Evolutionary conservation across 2,113 vertebrate genomes (phyloP).

Genomic region (Eretmochelys imbricata): DNA sequence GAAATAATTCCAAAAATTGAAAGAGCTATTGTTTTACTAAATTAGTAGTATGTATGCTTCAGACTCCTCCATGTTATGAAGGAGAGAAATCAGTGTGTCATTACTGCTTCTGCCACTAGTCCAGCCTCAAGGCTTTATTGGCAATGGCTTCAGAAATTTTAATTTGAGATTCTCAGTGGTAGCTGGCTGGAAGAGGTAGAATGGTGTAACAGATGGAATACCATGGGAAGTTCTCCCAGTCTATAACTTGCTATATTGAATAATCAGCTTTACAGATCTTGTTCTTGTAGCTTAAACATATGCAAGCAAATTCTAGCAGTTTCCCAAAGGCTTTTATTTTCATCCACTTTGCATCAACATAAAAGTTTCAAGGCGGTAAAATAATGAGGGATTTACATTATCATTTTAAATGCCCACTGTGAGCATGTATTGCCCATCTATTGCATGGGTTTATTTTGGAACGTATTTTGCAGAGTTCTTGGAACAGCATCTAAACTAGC

Average conservation of each 20-base stretch:
- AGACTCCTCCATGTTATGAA: constrained; percentile 32
- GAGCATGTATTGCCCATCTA: background rate
- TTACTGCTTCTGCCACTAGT: background rate
- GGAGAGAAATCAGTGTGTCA: constrained; percentile 22
- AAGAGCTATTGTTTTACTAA: background rate
- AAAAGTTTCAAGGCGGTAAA: background rate
- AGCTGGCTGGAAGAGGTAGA: background rate
- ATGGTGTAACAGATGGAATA: background rate
- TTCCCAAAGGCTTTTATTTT: background rate
- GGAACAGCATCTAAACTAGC: background rate
- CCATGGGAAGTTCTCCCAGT: background rate
- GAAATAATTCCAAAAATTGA: background rate
- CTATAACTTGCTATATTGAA: background rate
- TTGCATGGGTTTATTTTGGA: background rate
- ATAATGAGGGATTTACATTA: background rate
- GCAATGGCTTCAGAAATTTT: background rate
- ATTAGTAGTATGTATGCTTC: background rate
- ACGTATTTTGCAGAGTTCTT: background rate
- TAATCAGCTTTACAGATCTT: background rate
- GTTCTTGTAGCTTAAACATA: background rate
- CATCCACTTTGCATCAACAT: accelerated
- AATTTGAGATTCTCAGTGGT: background rate
- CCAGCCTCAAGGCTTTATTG: background rate
- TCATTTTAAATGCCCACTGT: background rate
- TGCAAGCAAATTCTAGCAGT: background rate